A percentile compares a stretch with the other conserved stretches of the same genome.
Evolutionary conservation across 2,888 invertebrate species (phyloP).

Genomic region (Trachelus troglodyta): DNA sequence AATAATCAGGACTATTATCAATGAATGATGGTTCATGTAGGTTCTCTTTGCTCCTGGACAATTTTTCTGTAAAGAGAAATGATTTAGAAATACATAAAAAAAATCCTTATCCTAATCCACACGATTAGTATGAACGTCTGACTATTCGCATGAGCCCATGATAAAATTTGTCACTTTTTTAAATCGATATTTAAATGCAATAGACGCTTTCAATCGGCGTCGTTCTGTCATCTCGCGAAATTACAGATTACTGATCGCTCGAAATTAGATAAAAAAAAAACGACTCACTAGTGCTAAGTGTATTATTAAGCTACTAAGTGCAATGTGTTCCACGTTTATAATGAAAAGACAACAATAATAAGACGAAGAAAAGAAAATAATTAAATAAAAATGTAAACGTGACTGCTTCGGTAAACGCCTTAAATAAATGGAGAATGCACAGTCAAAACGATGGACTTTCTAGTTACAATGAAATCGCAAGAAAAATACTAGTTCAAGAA

Average conservation of each 20-base stretch:
- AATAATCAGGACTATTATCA: not conserved
- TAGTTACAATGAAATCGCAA: not conserved
- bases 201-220: not conserved
- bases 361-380: not conserved
- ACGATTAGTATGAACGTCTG: not conserved
- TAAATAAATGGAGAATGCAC: constrained; percentile 36
- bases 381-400: constrained; percentile 22
- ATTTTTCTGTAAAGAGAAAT: not conserved
- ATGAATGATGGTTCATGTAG: not conserved
- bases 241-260: no score
- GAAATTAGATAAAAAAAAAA: constrained; percentile 16
- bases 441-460: constrained; percentile 23
- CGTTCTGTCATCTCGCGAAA: not conserved
- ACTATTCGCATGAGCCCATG: not conserved
- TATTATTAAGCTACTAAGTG: constrained; percentile 53
- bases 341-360: not conserved
- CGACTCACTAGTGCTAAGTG: constrained; percentile 35
- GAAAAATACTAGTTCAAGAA: not conserved
- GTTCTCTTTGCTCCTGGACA: not conserved
- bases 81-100: not conserved
- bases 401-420: constrained; percentile 51
- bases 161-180: not conserved
- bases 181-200: not conserved
- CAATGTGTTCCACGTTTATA: constrained; percentile 57
- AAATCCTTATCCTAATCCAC: not conserved